phyloP scores from a whole-genome alignment of 2,888 invertebrate genomes.

The Nephrotoma appendiculata region DNA sequence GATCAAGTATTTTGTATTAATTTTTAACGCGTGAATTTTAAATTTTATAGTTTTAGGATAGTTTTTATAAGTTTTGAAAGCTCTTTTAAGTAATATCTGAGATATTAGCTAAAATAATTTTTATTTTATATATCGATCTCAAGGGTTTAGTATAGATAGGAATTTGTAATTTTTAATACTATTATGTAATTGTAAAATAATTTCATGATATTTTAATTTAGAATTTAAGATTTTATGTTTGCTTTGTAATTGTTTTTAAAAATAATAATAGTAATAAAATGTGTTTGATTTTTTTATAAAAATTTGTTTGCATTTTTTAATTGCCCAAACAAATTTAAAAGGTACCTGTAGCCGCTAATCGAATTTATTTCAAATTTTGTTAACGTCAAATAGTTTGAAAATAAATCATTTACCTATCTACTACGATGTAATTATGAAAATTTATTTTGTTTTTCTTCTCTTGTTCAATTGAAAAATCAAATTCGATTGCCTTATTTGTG shows the following conservation, averaged over 20 bases:
- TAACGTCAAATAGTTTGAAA: too few relatives aligned
- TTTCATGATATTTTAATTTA: neutral
- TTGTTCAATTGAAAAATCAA: too few relatives aligned
- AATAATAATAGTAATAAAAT: neutral
- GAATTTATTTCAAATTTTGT: too few relatives aligned
- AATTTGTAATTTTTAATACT: neutral
- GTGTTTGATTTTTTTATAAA: neutral
- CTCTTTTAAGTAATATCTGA: slow-evolving; percentile 4
- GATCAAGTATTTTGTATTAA: neutral
- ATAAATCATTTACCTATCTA: too few relatives aligned
- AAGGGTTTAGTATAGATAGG: neutral
- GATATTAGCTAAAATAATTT: neutral
- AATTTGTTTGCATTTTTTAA: neutral
- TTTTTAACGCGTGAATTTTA: neutral
- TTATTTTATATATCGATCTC: neutral
- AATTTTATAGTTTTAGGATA: neutral
- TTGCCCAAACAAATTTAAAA: neutral
- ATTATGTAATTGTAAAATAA: neutral
- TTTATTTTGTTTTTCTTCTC: too few relatives aligned
- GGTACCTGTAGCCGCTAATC: neutral
- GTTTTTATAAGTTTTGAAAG: neutral
- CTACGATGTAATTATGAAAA: too few relatives aligned
- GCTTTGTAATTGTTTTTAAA: neutral
- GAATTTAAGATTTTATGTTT: neutral
- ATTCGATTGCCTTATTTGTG: too few relatives aligned